These are phyloP conservation scores for Achroia grisella DNA, from an alignment of 1,140 invertebrate genomes.

Conservation along the genomic window DNA sequence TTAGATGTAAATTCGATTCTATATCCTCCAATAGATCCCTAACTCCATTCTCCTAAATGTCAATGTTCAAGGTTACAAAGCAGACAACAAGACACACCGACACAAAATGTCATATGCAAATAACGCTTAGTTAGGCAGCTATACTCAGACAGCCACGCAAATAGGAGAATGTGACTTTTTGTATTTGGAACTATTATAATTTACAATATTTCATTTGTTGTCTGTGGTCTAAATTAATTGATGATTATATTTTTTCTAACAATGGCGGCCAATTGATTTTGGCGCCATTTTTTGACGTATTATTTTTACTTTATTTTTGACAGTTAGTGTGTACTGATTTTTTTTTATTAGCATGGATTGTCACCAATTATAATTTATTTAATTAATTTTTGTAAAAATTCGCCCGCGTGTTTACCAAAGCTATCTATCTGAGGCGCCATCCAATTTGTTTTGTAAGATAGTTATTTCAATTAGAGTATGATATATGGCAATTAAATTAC, in stretches of 20 bases:
- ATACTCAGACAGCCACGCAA: slow-evolving; percentile 11
- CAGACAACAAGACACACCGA: slow-evolving; percentile 17
- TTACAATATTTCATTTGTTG: not conserved
- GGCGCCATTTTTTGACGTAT: not conserved
- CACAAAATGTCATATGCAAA: slow-evolving; percentile 53
- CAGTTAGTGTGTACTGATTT: too few relatives aligned
- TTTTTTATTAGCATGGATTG: too few relatives aligned
- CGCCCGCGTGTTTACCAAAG: too few relatives aligned
- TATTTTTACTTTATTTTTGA: too few relatives aligned
- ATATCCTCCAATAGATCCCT: slow-evolving; percentile 16
- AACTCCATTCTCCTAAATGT: slow-evolving; percentile 56
- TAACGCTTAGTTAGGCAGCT: slow-evolving; percentile 26
- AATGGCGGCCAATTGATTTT: not conserved
- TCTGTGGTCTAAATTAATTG: not conserved
- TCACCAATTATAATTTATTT: too few relatives aligned
- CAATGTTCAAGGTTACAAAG: slow-evolving; percentile 50
- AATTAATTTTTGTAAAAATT: too few relatives aligned
- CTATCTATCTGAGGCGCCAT: too few relatives aligned
- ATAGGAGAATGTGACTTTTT: not conserved
- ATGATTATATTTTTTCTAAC: too few relatives aligned
- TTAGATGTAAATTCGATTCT: not conserved
- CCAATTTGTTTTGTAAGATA: too few relatives aligned
- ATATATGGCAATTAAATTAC: too few relatives aligned
- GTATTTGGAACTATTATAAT: not conserved
- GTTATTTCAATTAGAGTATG: too few relatives aligned